Evolutionary conservation across 2,888 invertebrate species (phyloP), one percentile per base, ranked within the genome.

Genomic region (Diachrysia chrysitis): DNA sequence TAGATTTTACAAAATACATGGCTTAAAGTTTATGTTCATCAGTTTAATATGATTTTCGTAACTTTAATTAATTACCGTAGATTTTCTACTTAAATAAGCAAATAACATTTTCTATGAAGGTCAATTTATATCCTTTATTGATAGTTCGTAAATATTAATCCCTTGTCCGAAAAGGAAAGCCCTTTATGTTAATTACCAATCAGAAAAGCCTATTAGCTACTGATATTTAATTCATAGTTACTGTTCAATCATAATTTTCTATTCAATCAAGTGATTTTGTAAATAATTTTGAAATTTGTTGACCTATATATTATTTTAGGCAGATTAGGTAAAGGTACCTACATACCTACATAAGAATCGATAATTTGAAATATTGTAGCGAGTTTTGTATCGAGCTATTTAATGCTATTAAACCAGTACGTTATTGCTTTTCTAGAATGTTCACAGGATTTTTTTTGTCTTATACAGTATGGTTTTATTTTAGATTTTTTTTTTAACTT

Each of bases 121-220:
- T 58, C 62, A 48, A 42, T 21, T 60, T 62, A 46, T 23, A 32
- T 65, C 7, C 48, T 68, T 63, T 21, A 55, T 63, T 32, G 60
- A 57, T 78, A 69, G 46, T 64, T 61, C 37, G 37, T 61, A 55
- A 57, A 54, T 64, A n/a, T 42, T n/a, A 61, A 74, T 69, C 55
- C 37, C 17, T 23, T 23, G 9, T 21, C 51, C 17, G 19, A 69
- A 58, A n/a, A 42, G 53, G 37, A 60, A 63, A 59, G 65, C 48
- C 51, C 51, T 63, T 57, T 65, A 69, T 61, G 73, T 51, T 73
- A 76, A 79, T 73, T 23, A 64, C 55, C 54, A 62, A 76, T 76
- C 65, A 67, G 55, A 79, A 73, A 68, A 73, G 21, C 37, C 46
- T 48, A 58, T 66, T 64, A 59, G 60, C 54, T 58, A 0, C 14